Evolutionary conservation across 2,888 invertebrate genomes (phyloP).

Genomic region (Mylabris sibirica): DNA sequence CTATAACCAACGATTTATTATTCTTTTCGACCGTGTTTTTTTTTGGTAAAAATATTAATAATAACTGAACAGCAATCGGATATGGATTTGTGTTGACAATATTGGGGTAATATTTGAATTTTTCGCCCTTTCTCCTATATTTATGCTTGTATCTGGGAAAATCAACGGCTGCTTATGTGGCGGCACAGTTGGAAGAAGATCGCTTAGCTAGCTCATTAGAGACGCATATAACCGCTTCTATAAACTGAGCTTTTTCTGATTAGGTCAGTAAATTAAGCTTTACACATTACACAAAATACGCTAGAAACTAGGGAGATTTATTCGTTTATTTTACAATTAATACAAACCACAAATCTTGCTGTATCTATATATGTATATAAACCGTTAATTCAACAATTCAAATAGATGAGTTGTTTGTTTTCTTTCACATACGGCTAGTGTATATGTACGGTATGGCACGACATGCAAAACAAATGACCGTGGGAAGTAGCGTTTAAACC

Average conservation of each 20-base stretch:
- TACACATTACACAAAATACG: constrained; percentile 41
- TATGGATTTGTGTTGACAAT: not conserved
- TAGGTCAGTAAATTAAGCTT: constrained; percentile 46
- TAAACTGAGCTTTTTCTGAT: constrained; percentile 40
- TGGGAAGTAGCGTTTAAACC: constrained; percentile 55
- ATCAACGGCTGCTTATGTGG: not conserved
- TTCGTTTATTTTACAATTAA: constrained; percentile 41
- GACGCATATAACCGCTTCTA: constrained; percentile 19
- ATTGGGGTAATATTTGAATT: not conserved
- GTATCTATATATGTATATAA: not conserved
- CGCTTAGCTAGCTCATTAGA: constrained; percentile 43
- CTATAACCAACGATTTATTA: not conserved
- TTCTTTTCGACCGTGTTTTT: not conserved
- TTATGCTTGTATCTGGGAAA: constrained; percentile 5
- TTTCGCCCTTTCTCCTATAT: not conserved
- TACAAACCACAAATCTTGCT: constrained; percentile 29
- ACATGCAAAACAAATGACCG: constrained; percentile 57
- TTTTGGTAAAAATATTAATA: not conserved
- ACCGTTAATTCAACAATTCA: not conserved
- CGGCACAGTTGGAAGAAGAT: constrained; percentile 29
- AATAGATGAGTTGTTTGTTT: not conserved
- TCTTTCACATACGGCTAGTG: constrained; percentile 41
- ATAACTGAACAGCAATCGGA: not conserved
- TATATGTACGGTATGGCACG: constrained; percentile 38
- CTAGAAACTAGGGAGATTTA: constrained; percentile 29